phyloP scores from a whole-genome alignment of 35 echinoderm and acorn worm species.

The Apostichopus parvimensis region DNA sequence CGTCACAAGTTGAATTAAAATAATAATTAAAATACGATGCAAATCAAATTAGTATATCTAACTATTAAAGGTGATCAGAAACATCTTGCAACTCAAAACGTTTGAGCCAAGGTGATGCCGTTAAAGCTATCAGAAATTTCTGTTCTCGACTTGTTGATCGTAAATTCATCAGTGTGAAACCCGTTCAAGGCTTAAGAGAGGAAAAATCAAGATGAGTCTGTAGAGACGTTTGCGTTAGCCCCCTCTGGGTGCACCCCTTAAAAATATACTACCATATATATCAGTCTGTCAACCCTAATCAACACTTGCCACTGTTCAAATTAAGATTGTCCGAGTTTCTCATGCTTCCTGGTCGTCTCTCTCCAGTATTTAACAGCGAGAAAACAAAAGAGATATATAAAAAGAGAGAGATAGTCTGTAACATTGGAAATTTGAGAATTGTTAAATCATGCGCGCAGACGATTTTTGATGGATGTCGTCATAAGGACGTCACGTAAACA shows the following conservation, averaged over 20 bases:
- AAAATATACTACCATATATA: conserved; percentile 3
- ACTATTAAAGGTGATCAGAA: too few species aligned
- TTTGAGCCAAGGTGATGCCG: too few species aligned
- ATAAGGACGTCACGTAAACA: conserved; percentile 35
- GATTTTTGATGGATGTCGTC: conserved; percentile 38
- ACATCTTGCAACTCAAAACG: too few species aligned
- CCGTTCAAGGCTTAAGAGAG: background rate
- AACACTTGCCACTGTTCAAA: conserved; percentile 9
- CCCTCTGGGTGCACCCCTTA: background rate
- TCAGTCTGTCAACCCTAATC: background rate
- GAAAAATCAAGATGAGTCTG: background rate
- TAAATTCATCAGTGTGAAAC: conserved; percentile 1
- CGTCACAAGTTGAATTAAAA: too few species aligned
- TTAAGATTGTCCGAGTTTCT: background rate
- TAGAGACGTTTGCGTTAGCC: background rate
- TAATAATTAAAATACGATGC: too few species aligned
- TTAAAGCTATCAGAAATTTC: background rate
- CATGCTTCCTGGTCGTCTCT: background rate
- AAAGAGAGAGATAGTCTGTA: background rate
- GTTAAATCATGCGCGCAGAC: conserved; percentile 3
- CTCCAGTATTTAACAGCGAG: background rate
- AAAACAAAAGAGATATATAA: background rate
- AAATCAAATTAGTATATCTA: too few species aligned
- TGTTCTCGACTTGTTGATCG: background rate
- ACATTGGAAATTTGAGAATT: conserved; percentile 16